Conservation (phyloP, 2,113 vertebrate genomes). For the Prionailurus bengalensis region DNA sequence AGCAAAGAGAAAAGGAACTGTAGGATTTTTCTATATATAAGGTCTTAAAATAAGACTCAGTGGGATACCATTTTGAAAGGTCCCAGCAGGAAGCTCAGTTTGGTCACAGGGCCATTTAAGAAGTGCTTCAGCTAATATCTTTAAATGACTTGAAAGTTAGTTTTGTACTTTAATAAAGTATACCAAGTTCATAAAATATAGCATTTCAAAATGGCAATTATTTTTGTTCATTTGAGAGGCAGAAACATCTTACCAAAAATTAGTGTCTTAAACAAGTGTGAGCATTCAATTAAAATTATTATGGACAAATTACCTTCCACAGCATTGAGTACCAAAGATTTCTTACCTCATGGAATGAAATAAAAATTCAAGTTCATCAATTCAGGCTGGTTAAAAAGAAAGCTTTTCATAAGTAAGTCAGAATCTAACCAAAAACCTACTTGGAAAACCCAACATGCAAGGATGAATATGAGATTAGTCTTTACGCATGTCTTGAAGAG, state of each 20-base stretch:
- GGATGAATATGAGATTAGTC: background rate
- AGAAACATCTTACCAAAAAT: slow-evolving; percentile 12
- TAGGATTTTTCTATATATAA: slow-evolving; percentile 30
- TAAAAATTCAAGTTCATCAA: slow-evolving; percentile 42
- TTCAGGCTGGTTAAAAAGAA: slow-evolving; percentile 11
- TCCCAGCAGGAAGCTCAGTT: slow-evolving; percentile 52
- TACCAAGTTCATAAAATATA: background rate
- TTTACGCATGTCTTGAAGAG: slow-evolving; percentile 40
- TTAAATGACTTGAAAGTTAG: background rate
- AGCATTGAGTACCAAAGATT: background rate
- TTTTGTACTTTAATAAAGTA: slow-evolving; percentile 10
- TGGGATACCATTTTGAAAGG: slow-evolving; percentile 61
- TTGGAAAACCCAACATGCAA: background rate
- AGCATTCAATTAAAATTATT: background rate
- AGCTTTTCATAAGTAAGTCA: background rate
- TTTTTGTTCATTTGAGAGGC: slow-evolving; percentile 5
- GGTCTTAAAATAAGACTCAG: slow-evolving; percentile 19
- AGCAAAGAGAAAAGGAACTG: slow-evolving; percentile 42
- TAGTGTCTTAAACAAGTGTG: slow-evolving; percentile 1
- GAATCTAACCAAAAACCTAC: slow-evolving; percentile 35
- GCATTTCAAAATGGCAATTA: slow-evolving; percentile 42
- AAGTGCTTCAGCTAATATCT: slow-evolving; percentile 40
- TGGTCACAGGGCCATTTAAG: background rate
- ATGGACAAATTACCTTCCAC: background rate
- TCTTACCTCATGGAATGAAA: slow-evolving; percentile 21